These are phyloP conservation scores for Pituophis catenifer DNA, from an alignment of 2,113 vertebrate genomes.

Conservation along the genomic window DNA sequence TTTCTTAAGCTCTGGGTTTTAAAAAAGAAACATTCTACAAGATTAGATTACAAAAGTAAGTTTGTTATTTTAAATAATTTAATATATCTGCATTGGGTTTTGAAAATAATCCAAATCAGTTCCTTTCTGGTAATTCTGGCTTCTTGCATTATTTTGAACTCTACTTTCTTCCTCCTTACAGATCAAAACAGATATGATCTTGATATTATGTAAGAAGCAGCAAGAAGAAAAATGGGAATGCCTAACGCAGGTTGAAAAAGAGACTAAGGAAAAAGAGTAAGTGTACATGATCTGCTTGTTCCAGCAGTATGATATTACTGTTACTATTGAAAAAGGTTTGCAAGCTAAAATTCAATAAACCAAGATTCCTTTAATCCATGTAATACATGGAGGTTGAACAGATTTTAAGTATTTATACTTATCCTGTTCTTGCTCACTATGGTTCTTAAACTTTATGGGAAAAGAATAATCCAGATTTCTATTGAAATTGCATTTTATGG, in stretches of 20 bases:
- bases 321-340: background rate
- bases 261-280: slow-evolving; percentile 94
- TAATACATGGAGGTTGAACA: background rate
- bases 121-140: background rate
- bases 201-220: slow-evolving; percentile 92
- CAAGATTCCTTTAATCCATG: background rate
- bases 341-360: background rate
- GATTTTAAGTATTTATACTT: background rate
- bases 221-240: slow-evolving; percentile 89
- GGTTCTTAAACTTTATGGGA: background rate
- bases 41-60: background rate
- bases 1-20: background rate
- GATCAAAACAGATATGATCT: slow-evolving; percentile 92
- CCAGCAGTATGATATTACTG: background rate
- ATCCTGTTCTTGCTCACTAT: background rate
- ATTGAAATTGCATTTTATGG: background rate
- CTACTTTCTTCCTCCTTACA: slow-evolving; percentile 49
- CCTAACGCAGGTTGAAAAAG: slow-evolving; percentile 90
- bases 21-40: background rate
- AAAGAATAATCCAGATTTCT: background rate
- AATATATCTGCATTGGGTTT: background rate
- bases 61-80: background rate
- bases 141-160: slow-evolving; percentile 4
- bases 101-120: background rate
- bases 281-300: slow-evolving; percentile 53